Evolutionary conservation across 2,888 invertebrate species (phyloP).

Genomic region (Gymnosoma rotundatum): DNA sequence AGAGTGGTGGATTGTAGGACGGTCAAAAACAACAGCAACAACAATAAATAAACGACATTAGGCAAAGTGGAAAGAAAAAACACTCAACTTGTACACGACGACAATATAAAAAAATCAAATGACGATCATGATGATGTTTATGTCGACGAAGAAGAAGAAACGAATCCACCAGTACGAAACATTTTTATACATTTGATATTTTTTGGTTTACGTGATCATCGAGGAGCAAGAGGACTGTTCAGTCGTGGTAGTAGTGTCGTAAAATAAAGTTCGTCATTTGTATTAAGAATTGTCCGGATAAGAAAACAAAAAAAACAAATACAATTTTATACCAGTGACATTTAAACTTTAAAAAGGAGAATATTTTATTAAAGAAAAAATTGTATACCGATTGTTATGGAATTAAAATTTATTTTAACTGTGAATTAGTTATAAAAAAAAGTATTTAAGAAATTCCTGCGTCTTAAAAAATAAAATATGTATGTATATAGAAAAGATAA

Average conservation of each 20-base stretch:
- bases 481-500: not conserved
- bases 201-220: slow-evolving; percentile 69
- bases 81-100: slow-evolving; percentile 66
- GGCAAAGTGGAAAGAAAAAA: slow-evolving; percentile 55
- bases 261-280: slow-evolving; percentile 73
- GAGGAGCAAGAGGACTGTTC: slow-evolving; percentile 74
- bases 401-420: not conserved
- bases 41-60: slow-evolving; percentile 61
- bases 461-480: not conserved
- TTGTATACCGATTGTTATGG: not conserved
- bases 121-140: slow-evolving; percentile 42
- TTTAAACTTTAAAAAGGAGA: slow-evolving; percentile 28
- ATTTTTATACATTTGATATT: slow-evolving; percentile 40
- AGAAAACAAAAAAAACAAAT: not conserved
- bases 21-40: slow-evolving; percentile 42
- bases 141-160: slow-evolving; percentile 54
- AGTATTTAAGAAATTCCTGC: slow-evolving; percentile 12
- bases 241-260: slow-evolving; percentile 78
- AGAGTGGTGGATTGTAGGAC: slow-evolving; percentile 66
- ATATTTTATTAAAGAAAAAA: not conserved
- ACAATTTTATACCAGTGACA: slow-evolving; percentile 34
- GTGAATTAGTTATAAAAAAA: not conserved
- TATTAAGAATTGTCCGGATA: not conserved
- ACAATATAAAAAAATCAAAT: slow-evolving; percentile 56
- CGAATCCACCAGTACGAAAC: slow-evolving; percentile 56